phyloP scores from a whole-genome alignment of 2,888 invertebrate species.

The Aspidiotus rigidus region DNA sequence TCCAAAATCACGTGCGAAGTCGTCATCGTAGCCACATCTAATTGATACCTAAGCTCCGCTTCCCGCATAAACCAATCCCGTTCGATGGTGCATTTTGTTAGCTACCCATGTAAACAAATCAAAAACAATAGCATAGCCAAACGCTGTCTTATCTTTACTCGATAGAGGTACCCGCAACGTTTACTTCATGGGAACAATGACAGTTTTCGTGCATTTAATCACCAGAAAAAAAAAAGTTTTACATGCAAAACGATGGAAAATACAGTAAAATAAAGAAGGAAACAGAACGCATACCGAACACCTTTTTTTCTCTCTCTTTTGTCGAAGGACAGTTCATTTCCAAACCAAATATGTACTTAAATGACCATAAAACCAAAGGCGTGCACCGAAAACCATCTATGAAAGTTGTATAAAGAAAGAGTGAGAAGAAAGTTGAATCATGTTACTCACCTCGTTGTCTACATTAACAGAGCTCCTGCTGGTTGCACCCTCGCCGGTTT shows the following conservation, averaged over 20 bases:
- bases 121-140: constrained; percentile 4
- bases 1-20: constrained; percentile 65
- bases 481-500: not conserved
- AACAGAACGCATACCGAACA: not conserved
- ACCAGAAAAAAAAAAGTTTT: not conserved
- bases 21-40: constrained; percentile 63
- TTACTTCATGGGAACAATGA: not conserved
- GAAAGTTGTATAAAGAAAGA: too few relatives aligned
- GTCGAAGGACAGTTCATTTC: too few relatives aligned
- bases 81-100: constrained; percentile 35
- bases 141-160: not conserved
- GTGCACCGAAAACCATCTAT: not conserved
- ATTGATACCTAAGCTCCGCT: constrained; percentile 40
- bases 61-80: constrained; percentile 39
- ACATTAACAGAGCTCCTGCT: not conserved
- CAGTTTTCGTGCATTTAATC: not conserved
- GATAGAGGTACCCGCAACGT: too few relatives aligned
- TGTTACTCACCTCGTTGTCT: constrained; percentile 3
- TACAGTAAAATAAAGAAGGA: not conserved
- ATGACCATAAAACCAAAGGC: not conserved
- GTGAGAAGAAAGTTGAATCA: not conserved
- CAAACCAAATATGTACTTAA: not conserved
- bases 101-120: constrained; percentile 18
- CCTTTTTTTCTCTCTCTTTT: not conserved
- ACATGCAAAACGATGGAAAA: not conserved